Evolutionary conservation across 1,140 invertebrate species (phyloP).

Genomic region (Sweltsa coloradensis): DNA sequence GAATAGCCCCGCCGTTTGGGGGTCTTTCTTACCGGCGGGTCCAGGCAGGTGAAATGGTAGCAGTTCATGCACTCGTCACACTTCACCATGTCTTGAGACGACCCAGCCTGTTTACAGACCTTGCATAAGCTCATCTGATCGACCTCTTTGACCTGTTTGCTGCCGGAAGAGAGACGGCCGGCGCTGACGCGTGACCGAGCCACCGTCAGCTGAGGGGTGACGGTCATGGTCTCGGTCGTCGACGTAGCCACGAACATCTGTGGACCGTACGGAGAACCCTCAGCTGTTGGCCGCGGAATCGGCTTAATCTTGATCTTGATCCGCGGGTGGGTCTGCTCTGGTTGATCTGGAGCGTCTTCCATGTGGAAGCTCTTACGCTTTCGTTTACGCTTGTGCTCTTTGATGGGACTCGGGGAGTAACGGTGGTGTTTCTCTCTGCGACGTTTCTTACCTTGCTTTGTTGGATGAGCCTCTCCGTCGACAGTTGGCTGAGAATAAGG

Average conservation of each 20-base stretch:
- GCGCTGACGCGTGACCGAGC: background rate
- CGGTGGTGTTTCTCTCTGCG: constrained; percentile 54
- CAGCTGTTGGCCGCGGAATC: constrained; percentile 61
- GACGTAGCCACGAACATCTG: constrained; percentile 60
- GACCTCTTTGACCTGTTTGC: constrained; percentile 29
- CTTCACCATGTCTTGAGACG: constrained; percentile 50
- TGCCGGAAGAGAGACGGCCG: constrained; percentile 8
- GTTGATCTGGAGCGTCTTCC: constrained; percentile 30
- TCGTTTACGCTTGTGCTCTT: constrained; percentile 53
- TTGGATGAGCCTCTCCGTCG: background rate
- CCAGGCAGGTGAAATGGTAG: constrained; percentile 84
- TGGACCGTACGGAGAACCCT: constrained; percentile 41
- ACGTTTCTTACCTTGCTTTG: constrained; percentile 37
- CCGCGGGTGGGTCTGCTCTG: constrained; percentile 43
- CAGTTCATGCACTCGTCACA: constrained; percentile 86
- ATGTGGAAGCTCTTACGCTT: constrained; percentile 60
- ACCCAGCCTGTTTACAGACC: constrained; percentile 47
- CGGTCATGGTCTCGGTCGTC: constrained; percentile 48
- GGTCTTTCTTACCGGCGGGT: constrained; percentile 85
- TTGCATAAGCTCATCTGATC: constrained; percentile 44
- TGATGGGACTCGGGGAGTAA: constrained; percentile 42
- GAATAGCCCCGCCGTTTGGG: constrained; percentile 87
- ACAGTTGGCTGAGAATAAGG: no score
- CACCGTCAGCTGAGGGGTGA: constrained; percentile 24
- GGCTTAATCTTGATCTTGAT: constrained; percentile 75